Evolutionary conservation across 2,888 invertebrate genomes (phyloP), one percentile per base, ranked within the genome.

Genomic region (Parapristionchus giblindavisi): DNA sequence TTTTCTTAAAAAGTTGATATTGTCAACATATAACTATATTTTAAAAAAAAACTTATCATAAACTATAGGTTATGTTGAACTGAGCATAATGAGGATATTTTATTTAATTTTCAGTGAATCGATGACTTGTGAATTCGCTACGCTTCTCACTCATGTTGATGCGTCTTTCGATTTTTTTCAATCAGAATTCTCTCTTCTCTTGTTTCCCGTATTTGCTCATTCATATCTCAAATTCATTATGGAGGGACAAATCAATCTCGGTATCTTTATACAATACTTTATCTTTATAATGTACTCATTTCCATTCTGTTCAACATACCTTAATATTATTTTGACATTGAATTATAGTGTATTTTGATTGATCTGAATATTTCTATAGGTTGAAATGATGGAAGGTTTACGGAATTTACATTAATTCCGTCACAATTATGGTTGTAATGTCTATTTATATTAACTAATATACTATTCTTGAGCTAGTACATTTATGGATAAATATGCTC

Each of bases 171-270:
- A 83, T 65, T 65, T 76, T 27, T 65, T 40, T 14, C 54, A 75
- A 58, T 80, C 78, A 5, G 80, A 81, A 54, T 78, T 79, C 76
- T 75, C 76, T 70, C 79, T 78, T 29, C 68, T 81, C 6, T 56
- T 81, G 14, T 83, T 80, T 58, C 83, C 83, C 11, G 76, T 83
- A 0, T 83, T 83, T 58, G 80, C 83, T 11, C 83, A 83, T 63
- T 76, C 78, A 48, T 83, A 72, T 63, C 70, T 79, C 29, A 65
- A 75, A 8, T 60, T 80, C 11, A 40, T 79, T 27, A n/a, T 58
- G 21, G 60, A 72, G 29, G 72, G 72, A n/a, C 58, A 72, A 11
- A 27, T 21, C 5, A 38, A 43, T 24, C 58, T 72, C 1, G 72
- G 72, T 60, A 2, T 43, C 60, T 60, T 1, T 38, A 17, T 32